These are phyloP conservation scores for Pteropus rufus DNA, from an alignment of 2,797 vertebrate genomes.

Conservation along the genomic window DNA sequence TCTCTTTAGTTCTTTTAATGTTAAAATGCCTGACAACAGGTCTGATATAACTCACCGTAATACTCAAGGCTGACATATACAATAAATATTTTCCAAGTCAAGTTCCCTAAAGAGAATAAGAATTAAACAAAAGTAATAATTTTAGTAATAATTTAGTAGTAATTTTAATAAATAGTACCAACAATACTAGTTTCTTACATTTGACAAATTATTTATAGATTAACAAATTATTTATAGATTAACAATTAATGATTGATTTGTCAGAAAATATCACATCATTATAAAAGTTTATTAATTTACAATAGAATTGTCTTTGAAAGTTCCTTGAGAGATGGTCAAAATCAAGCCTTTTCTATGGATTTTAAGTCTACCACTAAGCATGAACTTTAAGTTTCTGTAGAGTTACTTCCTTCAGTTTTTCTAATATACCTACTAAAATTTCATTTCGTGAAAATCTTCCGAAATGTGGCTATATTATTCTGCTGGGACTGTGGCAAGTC, in stretches of 20 bases:
- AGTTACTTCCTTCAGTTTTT: background rate
- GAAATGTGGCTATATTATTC: background rate
- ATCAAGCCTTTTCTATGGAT: background rate
- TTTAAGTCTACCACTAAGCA: background rate
- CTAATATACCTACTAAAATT: constrained; percentile 1
- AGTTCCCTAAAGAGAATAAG: background rate
- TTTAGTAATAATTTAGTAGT: background rate
- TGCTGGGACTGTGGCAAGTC: background rate
- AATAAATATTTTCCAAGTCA: constrained; percentile 18
- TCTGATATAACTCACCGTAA: background rate
- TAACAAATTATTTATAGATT: background rate
- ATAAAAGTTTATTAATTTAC: background rate
- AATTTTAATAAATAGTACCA: background rate
- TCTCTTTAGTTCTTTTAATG: background rate
- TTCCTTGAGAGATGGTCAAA: background rate
- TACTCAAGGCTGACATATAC: background rate
- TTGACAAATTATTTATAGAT: background rate
- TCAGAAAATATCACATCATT: background rate
- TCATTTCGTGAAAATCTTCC: constrained; percentile 1
- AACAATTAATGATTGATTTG: background rate
- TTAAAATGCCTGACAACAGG: background rate
- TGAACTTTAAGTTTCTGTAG: background rate
- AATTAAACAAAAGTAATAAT: background rate
- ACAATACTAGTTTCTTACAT: background rate
- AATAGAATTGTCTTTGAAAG: background rate